Evolutionary conservation across 2,113 vertebrate genomes (phyloP), one percentile per base, ranked within the genome.

Genomic region (Nothobranchius furzeri): DNA sequence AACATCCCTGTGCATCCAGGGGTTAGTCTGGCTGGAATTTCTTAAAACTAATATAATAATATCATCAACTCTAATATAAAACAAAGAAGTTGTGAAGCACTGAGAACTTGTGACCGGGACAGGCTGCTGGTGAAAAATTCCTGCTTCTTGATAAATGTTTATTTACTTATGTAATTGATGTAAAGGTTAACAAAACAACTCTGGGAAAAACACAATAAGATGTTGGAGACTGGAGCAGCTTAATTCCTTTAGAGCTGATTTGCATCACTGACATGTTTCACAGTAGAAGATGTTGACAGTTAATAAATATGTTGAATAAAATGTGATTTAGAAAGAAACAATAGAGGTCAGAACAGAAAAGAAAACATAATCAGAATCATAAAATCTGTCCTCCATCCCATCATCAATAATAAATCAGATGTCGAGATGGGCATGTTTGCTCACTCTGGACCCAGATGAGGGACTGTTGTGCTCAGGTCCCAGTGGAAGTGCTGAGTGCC

Each of bases 321-420:
- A 42, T 17, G 9, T 20, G 15, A 12, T 20, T 30, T 30, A 30
- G 14, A 15, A 66, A 42, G 5, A 49, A n/a, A 62, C 20, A 40
- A 8, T 4, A 60, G 42, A 68, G 68, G 4, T 36, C 8, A 20
- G 13, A 59, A 9, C 42, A 42, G 30, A 12, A 36, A 12, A 7
- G 48, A 15, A 30, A 24, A 60, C 51, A 14, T 25, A 49, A 75
- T 52, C 45, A 51, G 37, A 69, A 60, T 47, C 35, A 66, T 15
- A 46, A 46, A 70, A 36, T 42, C 53, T 63, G 36, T 15, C 49
- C 60, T 70, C n/a, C 25, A 9, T 50, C 52, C 55, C 7, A 20
- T 17, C 56, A 87, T 89, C 63, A 89, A 91, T 87, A 68, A 53
- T 86, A 83, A 57, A 87, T 79, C 62, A 67, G 64, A 78, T 87